Base-by-base conservation (phyloP, 1,140 invertebrate genomes). In the Stegodyphus mimosarum region DNA sequence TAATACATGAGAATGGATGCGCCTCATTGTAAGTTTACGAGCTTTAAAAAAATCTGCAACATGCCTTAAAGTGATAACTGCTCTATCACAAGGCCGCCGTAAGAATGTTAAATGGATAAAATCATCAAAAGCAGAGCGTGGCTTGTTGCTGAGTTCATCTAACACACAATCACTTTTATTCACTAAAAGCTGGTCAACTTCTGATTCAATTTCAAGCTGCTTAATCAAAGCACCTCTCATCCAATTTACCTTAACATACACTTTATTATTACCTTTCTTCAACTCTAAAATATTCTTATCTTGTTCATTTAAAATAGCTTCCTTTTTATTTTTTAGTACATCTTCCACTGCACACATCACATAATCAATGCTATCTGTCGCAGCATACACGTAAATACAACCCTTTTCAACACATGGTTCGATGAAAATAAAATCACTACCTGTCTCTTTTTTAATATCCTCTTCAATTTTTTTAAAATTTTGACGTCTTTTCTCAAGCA, bases 401-500 rank as follows among this genome's bases (percentile, higher is more conserved):
- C 74, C 74, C 64, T 86, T 86, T 52, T 86, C 73, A 7, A 50
- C 15, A 13, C 66, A 50, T 51, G 83, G 83, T 71, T 86, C 75
- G 11, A 86, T 63, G 17, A 86, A 60, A 52, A 86, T 6, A 6
- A 73, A 73, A 5, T 77, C 75, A 10, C 18, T 52, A 15, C n/a
- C 33, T 5, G 78, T 48, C 6, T 70, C 18, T 10, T 10, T 50
- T 64, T 86, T 77, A 50, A 86, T 64, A 50, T 64, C 7, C 7
- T 69, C 17, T 78, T 86, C 83, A 60, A 78, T 72, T 71, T 52
- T 67, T 52, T 77, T 71, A 17, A 86, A 72, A 48, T 78, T 86
- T 13, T 78, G 13, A 13, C 83, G 74, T 78, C 74, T 86, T 52
- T 86, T 86, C 6, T 75, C 83, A 5, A 86, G 50, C 15, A 86